Conservation (phyloP, 1,140 invertebrate species). For the Zophobas atratus region DNA sequence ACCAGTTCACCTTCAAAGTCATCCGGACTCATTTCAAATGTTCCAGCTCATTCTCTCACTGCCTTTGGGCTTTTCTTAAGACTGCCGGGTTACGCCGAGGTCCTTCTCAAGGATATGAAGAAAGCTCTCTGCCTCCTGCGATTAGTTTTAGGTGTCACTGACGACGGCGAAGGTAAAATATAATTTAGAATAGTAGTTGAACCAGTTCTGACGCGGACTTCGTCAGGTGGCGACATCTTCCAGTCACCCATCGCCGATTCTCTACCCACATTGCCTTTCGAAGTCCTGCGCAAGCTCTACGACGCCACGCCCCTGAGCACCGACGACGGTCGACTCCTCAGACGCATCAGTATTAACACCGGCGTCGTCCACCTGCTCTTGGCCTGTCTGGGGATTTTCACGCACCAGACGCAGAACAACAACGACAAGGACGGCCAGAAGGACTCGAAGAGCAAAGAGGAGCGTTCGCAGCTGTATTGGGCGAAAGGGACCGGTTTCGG, state of each 20-base stretch:
- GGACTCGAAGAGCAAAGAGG: slow-evolving; percentile 70
- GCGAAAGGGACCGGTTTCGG: slow-evolving; percentile 95
- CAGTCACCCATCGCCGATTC: slow-evolving; percentile 81
- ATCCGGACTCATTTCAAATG: slow-evolving; percentile 68
- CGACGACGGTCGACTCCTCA: slow-evolving; percentile 83
- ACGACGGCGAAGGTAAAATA: slow-evolving; percentile 85
- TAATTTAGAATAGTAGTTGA: slow-evolving; percentile 1
- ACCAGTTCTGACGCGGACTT: neutral
- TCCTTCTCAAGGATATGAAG: slow-evolving; percentile 86
- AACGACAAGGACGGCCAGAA: slow-evolving; percentile 59
- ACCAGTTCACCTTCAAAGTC: slow-evolving; percentile 67
- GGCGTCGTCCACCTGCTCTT: slow-evolving; percentile 89
- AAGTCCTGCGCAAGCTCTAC: slow-evolving; percentile 85
- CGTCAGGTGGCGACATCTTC: slow-evolving; percentile 78
- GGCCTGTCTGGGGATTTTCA: slow-evolving; percentile 90
- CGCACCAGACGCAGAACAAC: slow-evolving; percentile 78
- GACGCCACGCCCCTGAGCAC: slow-evolving; percentile 85
- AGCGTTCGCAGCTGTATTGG: slow-evolving; percentile 93
- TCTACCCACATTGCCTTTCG: slow-evolving; percentile 90
- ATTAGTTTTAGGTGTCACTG: slow-evolving; percentile 89
- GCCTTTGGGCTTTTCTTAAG: slow-evolving; percentile 92
- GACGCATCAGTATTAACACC: slow-evolving; percentile 86
- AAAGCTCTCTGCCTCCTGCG: slow-evolving; percentile 89
- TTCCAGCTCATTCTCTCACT: slow-evolving; percentile 91
- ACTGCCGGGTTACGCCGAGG: slow-evolving; percentile 91